Base-by-base conservation (phyloP, 92 coral and sea anemone genomes). In the Zoanthus sansibaricus region DNA sequence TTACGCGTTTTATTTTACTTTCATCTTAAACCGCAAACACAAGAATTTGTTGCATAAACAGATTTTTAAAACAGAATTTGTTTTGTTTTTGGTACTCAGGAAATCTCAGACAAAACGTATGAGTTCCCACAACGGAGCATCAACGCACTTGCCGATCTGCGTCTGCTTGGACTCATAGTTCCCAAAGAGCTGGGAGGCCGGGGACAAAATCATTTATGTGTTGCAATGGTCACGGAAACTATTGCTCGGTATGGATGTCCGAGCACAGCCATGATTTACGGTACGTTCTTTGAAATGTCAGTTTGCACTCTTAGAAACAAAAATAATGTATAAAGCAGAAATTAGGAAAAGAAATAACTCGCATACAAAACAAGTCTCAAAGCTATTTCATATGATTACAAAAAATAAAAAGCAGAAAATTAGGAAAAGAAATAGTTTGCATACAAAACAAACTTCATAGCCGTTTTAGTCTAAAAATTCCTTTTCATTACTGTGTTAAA, bases 211-310 rank as follows among this genome's bases (percentile, higher is more conserved):
- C 94, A 91, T 85, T 82, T 89, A 87, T 85, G 92, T 61, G 92
- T 86, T 37, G 92, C 90, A 0, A 91, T 91, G 94, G 94, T 91
- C 17, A 89, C 90, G 12, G 94, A 91, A 52, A 91, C 94, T 4
- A 91, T 91, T 58, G 94, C 94, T 47, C 86, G 94, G 78, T 91
- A 91, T 58, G 94, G 94, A 17, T 91, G 94, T 56, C 84, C 94
- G 6, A 91, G 94, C 54, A 91, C 94, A 72, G 94, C 94, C 7
- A 91, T 91, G 94, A 83, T 91, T 5, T 91, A 78, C 20, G 94
- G 94, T 91, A 62, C 77, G 93, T 76, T 3, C 82, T 49, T 5
- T 6, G 6, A 76, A 25, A 1, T 25, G n/a, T 17, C 30, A n/a
- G 7, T 30, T 30, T 18, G 17, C 42, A 18, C 17, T 8, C 59